Base-by-base conservation (phyloP, 2,888 invertebrate species). In the Scaptomyza tumidula region DNA sequence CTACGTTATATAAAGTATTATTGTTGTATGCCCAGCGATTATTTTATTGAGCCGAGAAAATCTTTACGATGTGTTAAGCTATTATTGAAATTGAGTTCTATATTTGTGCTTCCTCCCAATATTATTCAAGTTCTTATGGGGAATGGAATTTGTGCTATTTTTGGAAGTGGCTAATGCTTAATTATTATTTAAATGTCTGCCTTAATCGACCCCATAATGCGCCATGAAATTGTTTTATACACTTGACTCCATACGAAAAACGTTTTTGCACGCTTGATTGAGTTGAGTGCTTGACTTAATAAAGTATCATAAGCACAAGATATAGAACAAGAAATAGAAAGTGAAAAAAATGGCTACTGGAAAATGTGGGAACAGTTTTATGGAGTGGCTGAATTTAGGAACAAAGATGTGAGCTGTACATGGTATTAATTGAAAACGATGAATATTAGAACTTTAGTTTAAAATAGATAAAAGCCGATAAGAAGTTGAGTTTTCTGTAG, bases 1-100 rank as follows among this genome's bases (percentile, higher is more conserved):
- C 37, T 35, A 37, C 24, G 31, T 33, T 71, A 53, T 45, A 56
- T 54, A 48, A 49, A 59, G 39, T 35, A 45, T 49, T 43, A 13
- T 16, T 33, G 10, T 33, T 14, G 37, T 10, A 10, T 41, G 52
- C 24, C 9, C 10, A 62, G 56, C 56, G 50, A 59, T 64, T 63
- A 65, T 74, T 61, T 68, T 78, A 74, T 81, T 74, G 57, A 58
- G 52, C 70, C 54, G 88, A 60, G 84, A 83, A 88, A 75, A 86
- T 72, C 70, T 83, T 83, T 80, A 83, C 62, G 88, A 83, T 62
- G 73, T 83, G 83, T 78, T 72, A 83, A 81, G 78, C 85, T 61
- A 77, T 86, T 83, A 70, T 66, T 48, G 49, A 71, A 71, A 60
- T 67, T 61, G 45, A 49, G 43, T 54, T 48, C 46, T 52, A 41